Base-by-base conservation (phyloP, 2,797 vertebrate genomes). In the Xenopus petersii region DNA sequence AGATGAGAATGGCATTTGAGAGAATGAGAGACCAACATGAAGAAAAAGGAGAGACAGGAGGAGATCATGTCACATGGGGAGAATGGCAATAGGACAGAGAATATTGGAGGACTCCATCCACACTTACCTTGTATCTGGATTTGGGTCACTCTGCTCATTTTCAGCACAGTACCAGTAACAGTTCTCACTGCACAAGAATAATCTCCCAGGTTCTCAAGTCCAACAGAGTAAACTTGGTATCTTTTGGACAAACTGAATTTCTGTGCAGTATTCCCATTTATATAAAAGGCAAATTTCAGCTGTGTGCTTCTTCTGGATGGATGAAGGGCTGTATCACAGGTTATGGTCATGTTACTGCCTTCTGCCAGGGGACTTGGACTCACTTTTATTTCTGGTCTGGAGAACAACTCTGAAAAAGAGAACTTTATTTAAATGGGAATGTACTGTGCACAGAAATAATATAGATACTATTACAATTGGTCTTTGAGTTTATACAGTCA, bases 231-330 rank as follows among this genome's bases (percentile, higher is more conserved):
- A 17, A 67, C 49, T n/a, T 10, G 12, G 51, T 9, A 54, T 26
- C 6, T 26, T 1, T 26, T 30, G 2, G 1, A 30, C 13, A n/a
- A 9, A 33, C 13, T 16, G 5, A 67, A 47, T 55, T n/a, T 5
- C 49, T 30, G 65, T 15, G 15, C 15, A 54, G 9, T 67, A 12
- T 15, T 13, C 13, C 49, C 65, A 16, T 67, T 24, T 0, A 9
- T 67, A 11, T 54, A 67, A 48, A 67, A 67, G 13, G 48, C 12
- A 36, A 67, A 67, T 10, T 30, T 15, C 13, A 55, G 49, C 16
- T 55, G n/a, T 9, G 24, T 55, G 10, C 21, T 54, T 24, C 10
- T 15, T 54, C 48, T 54, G 17, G 15, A 36, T 10, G 24, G 11
- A 68, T 26, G 8, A 33, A 68, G 49, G 11, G 15, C 55, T 33